These are phyloP conservation scores for Agapornis canus DNA, from an alignment of 2,797 vertebrate species.

Conservation along the genomic window DNA sequence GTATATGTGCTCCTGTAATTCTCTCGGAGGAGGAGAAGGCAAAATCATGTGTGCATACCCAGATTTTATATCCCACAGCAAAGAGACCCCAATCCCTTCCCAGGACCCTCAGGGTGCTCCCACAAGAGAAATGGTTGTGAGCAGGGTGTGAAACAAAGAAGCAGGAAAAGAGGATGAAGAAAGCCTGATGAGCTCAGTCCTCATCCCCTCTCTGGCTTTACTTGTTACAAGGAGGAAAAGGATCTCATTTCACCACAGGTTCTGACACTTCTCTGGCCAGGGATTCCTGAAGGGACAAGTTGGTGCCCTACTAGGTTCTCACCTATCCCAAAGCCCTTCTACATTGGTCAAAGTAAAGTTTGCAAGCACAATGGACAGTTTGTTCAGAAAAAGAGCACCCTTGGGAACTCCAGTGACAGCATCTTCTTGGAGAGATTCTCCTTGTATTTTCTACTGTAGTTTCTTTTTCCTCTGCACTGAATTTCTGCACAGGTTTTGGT, in stretches of 20 bases:
- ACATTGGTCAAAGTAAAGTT: background rate
- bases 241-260: fast-evolving
- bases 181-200: background rate
- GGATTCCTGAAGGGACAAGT: background rate
- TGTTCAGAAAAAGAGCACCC: background rate
- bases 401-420: background rate
- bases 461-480: background rate
- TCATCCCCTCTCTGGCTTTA: background rate
- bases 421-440: background rate
- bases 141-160: background rate
- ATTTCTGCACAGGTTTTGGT: background rate
- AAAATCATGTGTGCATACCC: fast-evolving
- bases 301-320: background rate
- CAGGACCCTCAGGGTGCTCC: background rate
- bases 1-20: background rate
- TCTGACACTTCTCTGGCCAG: background rate
- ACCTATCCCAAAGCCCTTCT: too few relatives aligned
- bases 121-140: background rate
- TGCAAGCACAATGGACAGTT: fast-evolving
- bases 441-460: fast-evolving
- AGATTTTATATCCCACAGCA: background rate
- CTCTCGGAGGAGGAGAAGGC: background rate
- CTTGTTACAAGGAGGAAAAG: background rate
- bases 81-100: fast-evolving
- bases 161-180: background rate